Evolutionary conservation across 2,888 invertebrate genomes (phyloP).

Genomic region (Phorcus lineatus): DNA sequence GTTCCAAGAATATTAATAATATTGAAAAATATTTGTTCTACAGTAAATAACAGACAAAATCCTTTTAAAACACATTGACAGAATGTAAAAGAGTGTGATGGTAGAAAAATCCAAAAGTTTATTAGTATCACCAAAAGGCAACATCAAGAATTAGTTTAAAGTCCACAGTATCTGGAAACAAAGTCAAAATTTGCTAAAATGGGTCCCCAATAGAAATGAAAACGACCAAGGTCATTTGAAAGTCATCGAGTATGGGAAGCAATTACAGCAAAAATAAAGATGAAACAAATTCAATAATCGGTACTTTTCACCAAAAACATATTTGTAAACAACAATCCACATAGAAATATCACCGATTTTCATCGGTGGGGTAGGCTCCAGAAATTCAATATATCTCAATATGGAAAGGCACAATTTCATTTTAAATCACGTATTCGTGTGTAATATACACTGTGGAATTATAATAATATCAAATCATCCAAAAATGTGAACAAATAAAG

Average conservation of each 20-base stretch:
- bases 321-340: constrained; percentile 15
- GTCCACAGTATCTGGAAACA: background rate
- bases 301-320: constrained; percentile 30
- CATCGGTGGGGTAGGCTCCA: background rate
- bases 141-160: background rate
- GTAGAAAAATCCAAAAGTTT: background rate
- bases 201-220: constrained; percentile 60
- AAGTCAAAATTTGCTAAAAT: constrained; percentile 63
- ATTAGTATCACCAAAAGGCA: background rate
- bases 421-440: constrained; percentile 16
- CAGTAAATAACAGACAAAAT: background rate
- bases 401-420: background rate
- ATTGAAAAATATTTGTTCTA: background rate
- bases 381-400: constrained; percentile 3
- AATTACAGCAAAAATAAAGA: constrained; percentile 43
- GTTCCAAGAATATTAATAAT: too few species aligned
- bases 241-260: constrained; percentile 41
- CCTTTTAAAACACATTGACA: too few species aligned
- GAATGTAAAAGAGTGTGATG: background rate
- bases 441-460: background rate
- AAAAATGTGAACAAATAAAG: background rate
- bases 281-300: constrained; percentile 52
- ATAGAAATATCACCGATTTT: constrained; percentile 22
- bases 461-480: background rate
- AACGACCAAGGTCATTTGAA: constrained; percentile 58